These are phyloP conservation scores for Phallusia fumigata DNA, from an alignment of 23 tunicate genomes.

Conservation along the genomic window DNA sequence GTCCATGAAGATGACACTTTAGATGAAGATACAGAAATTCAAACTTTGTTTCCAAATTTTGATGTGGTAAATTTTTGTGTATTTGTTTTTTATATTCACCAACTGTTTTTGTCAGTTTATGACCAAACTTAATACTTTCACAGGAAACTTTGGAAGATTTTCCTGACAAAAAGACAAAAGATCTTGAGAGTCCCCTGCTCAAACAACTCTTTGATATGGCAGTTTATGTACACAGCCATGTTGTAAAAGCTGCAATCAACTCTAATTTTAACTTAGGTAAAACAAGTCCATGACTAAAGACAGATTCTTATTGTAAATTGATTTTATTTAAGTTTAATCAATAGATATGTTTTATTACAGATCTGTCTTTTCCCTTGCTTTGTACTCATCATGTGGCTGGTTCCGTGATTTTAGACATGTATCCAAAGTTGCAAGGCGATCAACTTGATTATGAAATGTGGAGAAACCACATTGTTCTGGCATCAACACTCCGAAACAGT, in stretches of 20 bases:
- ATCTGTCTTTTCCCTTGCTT: constrained; percentile 11
- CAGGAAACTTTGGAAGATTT: no score
- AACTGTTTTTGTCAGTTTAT: no score
- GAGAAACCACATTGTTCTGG: constrained; percentile 21
- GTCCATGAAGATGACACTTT: constrained; percentile 65
- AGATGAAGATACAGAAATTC: constrained; percentile 50
- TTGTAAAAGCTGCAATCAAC: background rate
- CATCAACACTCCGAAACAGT: background rate
- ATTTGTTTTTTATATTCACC: no score
- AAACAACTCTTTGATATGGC: background rate
- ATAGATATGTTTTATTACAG: background rate
- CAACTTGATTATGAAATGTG: constrained; percentile 31
- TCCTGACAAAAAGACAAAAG: background rate
- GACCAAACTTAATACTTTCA: no score
- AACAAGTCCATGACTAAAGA: no score
- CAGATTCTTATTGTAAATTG: no score
- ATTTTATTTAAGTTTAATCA: no score
- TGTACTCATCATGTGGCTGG: constrained; percentile 19
- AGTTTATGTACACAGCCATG: background rate
- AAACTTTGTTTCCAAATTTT: constrained; percentile 54
- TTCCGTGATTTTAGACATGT: background rate
- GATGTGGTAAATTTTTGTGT: constrained; percentile 26
- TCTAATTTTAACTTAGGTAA: background rate
- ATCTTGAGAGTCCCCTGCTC: background rate
- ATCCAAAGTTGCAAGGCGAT: constrained; percentile 23